Base-by-base conservation (phyloP, 1,140 invertebrate species). In the Cotesia chilonis region DNA sequence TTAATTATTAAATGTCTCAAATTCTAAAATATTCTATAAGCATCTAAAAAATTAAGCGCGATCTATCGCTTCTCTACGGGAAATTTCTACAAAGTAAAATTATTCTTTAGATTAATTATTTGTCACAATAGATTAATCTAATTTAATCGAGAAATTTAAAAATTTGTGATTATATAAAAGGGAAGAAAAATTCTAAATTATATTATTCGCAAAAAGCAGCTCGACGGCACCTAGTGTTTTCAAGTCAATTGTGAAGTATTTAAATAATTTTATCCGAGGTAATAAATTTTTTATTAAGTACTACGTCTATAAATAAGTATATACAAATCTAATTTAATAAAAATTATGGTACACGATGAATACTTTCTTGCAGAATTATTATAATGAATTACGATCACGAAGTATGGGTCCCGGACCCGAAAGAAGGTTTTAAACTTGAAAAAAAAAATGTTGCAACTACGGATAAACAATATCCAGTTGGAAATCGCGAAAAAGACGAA, bases 331-430 rank as follows among this genome's bases (percentile, higher is more conserved):
- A 28, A 28, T 28, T 1, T 2, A 28, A 28, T 28, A 28, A 28
- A 28, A 28, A 2, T 28, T 1, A 28, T 28, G 28, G 28, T 28
- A 28, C 1, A 28, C 2, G 1, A 28, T 28, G 1, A 28, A 28
- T 37, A 64, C 68, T 17, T 72, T 14, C 12, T 80, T 79, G 4
- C 72, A 78, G 74, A 57, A 52, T 36, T 9, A 52, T 51, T 35
- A 72, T 84, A 80, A 92, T 93, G 89, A 92, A 94, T 83, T 28
- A 28, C 28, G 92, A 92, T 81, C 93, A 94, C 83, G 90, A 94
- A 80, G 96, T 99, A 64, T 99, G 97, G 97, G 95, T 95, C 73
- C 91, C 96, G 38, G 95, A 99, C 88, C 89, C 92, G 54, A 89
- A 88, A 36, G 93, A 98, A 75, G 97, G 97, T 35, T 99, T 96